Percentiles rank a stretch among this genome's conserved stretches.
Conservation (phyloP, 2,888 invertebrate genomes). For the Amiota communis region DNA sequence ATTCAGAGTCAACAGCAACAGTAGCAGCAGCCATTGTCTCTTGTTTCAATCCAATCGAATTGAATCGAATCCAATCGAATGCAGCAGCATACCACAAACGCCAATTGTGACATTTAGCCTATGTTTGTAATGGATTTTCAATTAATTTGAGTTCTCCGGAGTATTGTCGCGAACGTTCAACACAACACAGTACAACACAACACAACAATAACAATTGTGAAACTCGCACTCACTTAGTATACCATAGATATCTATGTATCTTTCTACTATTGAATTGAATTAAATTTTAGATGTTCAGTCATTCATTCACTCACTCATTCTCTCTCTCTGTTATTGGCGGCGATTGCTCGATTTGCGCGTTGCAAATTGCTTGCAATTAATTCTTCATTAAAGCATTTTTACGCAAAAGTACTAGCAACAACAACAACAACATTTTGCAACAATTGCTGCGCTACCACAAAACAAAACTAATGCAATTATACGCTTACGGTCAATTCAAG, state of each 20-base stretch:
- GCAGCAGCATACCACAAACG: constrained; percentile 61
- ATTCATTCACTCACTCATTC: too few relatives aligned
- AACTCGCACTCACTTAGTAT: background rate
- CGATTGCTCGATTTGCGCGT: constrained; percentile 56
- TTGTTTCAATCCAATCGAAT: constrained; percentile 41
- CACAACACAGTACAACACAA: background rate
- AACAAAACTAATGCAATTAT: constrained; percentile 61
- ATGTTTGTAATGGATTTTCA: constrained; percentile 68
- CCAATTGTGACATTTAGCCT: constrained; percentile 69
- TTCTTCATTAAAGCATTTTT: constrained; percentile 71
- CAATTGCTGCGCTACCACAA: background rate
- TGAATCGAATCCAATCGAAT: too few relatives aligned
- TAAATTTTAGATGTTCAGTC: too few relatives aligned
- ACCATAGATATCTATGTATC: too few relatives aligned
- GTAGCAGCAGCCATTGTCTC: constrained; percentile 32
- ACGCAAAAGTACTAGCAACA: constrained; percentile 58
- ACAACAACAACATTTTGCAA: constrained; percentile 51
- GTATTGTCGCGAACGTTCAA: constrained; percentile 21
- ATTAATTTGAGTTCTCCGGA: constrained; percentile 70
- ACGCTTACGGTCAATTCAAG: constrained; percentile 58
- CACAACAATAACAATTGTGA: constrained; percentile 11
- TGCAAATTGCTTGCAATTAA: constrained; percentile 72
- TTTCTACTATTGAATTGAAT: too few relatives aligned
- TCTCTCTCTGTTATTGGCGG: background rate
- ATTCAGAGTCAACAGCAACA: constrained; percentile 4